Percentiles rank a stretch among this genome's conserved stretches.
These are phyloP conservation scores for Apodemus speciosus DNA, from an alignment of 2,113 vertebrate species.

Conservation along the genomic window DNA sequence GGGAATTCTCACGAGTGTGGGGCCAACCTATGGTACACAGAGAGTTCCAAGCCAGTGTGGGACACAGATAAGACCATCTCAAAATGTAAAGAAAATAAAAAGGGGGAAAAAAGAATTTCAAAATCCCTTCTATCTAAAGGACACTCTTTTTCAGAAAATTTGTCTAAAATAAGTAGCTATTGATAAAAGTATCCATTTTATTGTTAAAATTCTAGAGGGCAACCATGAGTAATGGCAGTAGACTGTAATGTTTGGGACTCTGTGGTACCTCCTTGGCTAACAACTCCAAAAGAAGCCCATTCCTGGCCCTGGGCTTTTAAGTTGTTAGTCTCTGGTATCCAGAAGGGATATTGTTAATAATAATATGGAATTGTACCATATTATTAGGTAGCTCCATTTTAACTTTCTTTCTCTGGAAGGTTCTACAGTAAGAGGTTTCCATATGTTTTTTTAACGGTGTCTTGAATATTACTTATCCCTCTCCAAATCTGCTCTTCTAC, in stretches of 20 bases:
- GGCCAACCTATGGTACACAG: background rate
- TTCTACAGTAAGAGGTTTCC: background rate
- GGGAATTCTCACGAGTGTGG: background rate
- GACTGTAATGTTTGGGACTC: background rate
- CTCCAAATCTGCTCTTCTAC: background rate
- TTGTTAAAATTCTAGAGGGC: background rate
- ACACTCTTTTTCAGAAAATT: background rate
- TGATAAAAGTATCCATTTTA: background rate
- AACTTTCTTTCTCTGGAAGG: background rate
- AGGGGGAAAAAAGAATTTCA: background rate
- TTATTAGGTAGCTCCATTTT: background rate
- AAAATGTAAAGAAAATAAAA: background rate
- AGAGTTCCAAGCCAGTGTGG: no score
- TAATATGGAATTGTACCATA: no score
- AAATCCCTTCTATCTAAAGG: background rate
- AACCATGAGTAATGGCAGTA: background rate
- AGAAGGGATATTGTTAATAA: background rate
- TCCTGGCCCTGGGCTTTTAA: background rate
- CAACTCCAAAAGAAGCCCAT: background rate
- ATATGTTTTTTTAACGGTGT: background rate
- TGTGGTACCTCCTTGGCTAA: background rate
- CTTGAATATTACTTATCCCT: background rate
- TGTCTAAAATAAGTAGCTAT: background rate
- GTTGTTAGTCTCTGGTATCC: background rate
- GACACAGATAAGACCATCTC: background rate